These are phyloP conservation scores for Sinocyclocheilus anophthalmus DNA, from an alignment of 2,113 vertebrate genomes.

Conservation along the genomic window DNA sequence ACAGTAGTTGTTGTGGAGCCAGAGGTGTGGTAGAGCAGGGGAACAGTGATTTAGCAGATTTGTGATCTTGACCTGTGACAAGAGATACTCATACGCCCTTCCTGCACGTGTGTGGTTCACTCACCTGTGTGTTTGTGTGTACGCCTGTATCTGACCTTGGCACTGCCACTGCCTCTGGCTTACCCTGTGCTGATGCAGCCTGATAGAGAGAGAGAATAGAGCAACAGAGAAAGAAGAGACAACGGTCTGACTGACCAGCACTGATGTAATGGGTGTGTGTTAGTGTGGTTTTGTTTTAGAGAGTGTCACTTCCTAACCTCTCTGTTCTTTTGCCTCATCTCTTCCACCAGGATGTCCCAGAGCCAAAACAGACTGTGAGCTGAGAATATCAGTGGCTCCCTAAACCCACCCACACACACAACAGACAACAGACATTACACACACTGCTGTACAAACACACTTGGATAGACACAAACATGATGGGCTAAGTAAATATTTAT, in stretches of 20 bases:
- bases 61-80: slow-evolving; percentile 47
- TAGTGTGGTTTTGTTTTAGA: slow-evolving; percentile 39
- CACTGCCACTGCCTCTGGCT: neutral
- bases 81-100: slow-evolving; percentile 42
- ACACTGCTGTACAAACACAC: neutral
- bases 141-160: slow-evolving; percentile 16
- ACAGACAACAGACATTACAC: neutral
- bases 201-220: slow-evolving; percentile 27
- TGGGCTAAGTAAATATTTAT: slow-evolving; percentile 1
- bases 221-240: slow-evolving; percentile 28
- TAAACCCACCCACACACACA: neutral
- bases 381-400: slow-evolving; percentile 15
- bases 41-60: slow-evolving; percentile 41
- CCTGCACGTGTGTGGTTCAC: slow-evolving; percentile 45
- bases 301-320: slow-evolving; percentile 43
- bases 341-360: slow-evolving; percentile 50
- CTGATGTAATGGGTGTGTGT: slow-evolving; percentile 55
- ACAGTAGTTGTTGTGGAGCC: neutral
- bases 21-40: slow-evolving; percentile 37
- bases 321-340: slow-evolving; percentile 37
- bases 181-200: slow-evolving; percentile 31
- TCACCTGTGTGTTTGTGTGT: slow-evolving; percentile 38
- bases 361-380: slow-evolving; percentile 41
- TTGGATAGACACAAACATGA: neutral
- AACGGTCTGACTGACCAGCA: slow-evolving; percentile 35